Base-by-base conservation (phyloP, 2,797 vertebrate genomes). In the Takifugu rubripes region DNA sequence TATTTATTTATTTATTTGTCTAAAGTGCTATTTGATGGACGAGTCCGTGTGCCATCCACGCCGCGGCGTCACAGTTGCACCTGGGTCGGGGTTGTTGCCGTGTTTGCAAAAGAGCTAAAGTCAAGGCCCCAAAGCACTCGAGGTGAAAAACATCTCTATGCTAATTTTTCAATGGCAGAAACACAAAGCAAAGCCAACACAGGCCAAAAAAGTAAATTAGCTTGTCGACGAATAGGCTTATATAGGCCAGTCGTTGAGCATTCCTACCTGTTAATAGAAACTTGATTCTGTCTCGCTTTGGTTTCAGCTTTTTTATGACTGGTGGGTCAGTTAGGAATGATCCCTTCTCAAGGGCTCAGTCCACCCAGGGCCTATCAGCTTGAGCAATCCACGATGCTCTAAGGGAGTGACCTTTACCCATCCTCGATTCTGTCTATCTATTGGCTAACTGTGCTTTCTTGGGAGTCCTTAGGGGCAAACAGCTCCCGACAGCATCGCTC, bases 1-100 rank as follows among this genome's bases (percentile, higher is more conserved):
- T 80, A 79, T 81, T 79, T 76, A 84, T 77, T 86, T 80, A 79
- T 81, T 78, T 74, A 76, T 82, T 78, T 67, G 75, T 73, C 72
- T 61, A 59, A 66, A 49, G 69, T 57, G 63, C 52, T 81, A 83
- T 89, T 85, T 59, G 80, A 83, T 74, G 57, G 64, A 82, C 79
- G 69, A 85, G 74, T 51, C 25, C 72, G 61, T 78, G 81, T 82
- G 79, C 75, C 76, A 64, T 42, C 70, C 72, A 64, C 66, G 67
- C 65, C 63, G 72, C 31, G 42, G 66, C 57, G 63, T 59, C 49
- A 52, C 56, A 36, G 15, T 55, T 21, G 29, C 72, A 79, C 67
- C 70, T 77, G 76, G 59, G 70, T 25, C 21, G 46, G 25, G 24
- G 56, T n/a, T 67, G 54, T 67, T 52, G 61, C 36, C 46, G 53